phyloP scores from a whole-genome alignment of 2,797 vertebrate genomes.

The Pipistrellus nathusii region DNA sequence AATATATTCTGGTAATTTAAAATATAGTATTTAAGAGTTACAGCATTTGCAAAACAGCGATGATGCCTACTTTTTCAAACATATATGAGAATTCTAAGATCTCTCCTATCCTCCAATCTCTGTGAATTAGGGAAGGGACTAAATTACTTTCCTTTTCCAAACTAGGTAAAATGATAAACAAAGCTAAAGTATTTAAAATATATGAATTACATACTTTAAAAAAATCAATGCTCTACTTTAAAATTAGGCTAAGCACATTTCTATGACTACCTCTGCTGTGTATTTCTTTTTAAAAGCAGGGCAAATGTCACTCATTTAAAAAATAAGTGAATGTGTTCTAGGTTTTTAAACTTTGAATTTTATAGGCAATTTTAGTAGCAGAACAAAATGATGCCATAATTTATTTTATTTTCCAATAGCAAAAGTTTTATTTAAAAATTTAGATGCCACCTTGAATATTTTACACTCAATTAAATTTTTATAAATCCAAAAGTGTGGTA shows the following conservation, averaged over 20 bases:
- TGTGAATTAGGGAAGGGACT: neutral
- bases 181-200: neutral
- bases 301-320: neutral
- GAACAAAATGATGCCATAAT: conserved; percentile 30
- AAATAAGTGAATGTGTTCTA: neutral
- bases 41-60: neutral
- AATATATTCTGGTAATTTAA: neutral
- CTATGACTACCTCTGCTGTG: neutral
- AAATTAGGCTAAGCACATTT: conserved; percentile 27
- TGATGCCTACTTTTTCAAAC: neutral
- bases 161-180: conserved; percentile 31
- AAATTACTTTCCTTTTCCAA: conserved; percentile 40
- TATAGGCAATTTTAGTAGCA: conserved; percentile 29
- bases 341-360: conserved; percentile 11
- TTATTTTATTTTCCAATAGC: conserved; percentile 37
- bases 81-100: neutral
- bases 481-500: conserved; percentile 23
- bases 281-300: conserved; percentile 32
- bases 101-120: neutral
- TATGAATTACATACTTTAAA: neutral
- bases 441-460: conserved; percentile 21
- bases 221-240: neutral
- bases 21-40: neutral
- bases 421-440: conserved; percentile 17
- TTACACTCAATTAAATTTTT: conserved; percentile 2